Percentiles rank a stretch among this genome's conserved stretches.
These are phyloP conservation scores for Chiloscyllium punctatum DNA, from an alignment of 2,797 vertebrate species.

Conservation along the genomic window DNA sequence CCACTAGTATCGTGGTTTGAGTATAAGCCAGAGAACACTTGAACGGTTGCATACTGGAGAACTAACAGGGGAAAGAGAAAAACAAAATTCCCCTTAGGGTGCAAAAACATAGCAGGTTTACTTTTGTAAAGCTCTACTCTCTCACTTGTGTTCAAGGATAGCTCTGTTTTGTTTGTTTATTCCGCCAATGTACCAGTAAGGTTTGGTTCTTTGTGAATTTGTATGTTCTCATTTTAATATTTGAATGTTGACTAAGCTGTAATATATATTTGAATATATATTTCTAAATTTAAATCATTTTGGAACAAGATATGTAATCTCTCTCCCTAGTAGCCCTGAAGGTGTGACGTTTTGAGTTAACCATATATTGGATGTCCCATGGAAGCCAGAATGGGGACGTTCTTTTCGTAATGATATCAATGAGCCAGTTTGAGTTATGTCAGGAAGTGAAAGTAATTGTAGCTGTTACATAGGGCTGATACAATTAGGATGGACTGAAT, in stretches of 20 bases:
- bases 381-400: not conserved
- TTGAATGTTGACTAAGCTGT: not conserved
- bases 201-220: not conserved
- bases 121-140: not conserved
- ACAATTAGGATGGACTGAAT: not conserved
- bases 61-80: not conserved
- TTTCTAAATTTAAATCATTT: not conserved
- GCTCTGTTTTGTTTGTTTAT: not conserved
- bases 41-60: not conserved
- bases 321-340: not conserved
- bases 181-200: not conserved
- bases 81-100: not conserved
- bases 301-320: not conserved
- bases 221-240: not conserved
- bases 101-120: not conserved
- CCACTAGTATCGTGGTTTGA: not conserved
- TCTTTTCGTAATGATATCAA: not conserved
- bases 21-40: not conserved
- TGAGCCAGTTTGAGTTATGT: not conserved
- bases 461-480: not conserved
- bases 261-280: not conserved
- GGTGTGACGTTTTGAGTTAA: not conserved
- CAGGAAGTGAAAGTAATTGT: not conserved
- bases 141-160: not conserved
- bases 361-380: not conserved